A percentile compares a stretch with the other conserved stretches of the same genome.
Evolutionary conservation across 2,797 vertebrate species (phyloP).

Genomic region (Artibeus jamaicensis): DNA sequence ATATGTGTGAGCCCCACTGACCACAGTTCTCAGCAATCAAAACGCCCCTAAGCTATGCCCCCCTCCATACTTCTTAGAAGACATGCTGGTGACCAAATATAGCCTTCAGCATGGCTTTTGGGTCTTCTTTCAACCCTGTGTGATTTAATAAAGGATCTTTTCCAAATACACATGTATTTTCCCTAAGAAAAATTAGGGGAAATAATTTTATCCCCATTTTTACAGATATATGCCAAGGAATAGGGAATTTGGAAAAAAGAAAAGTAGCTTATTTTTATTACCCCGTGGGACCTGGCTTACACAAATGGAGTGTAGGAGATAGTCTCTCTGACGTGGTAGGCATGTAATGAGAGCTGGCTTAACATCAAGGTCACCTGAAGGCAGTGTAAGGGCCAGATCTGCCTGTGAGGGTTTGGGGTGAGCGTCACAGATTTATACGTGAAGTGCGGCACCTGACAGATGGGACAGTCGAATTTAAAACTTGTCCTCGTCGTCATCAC

Average conservation of each 20-base stretch:
- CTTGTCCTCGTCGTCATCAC: not conserved
- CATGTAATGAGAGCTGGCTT: not conserved
- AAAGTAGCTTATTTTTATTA: not conserved
- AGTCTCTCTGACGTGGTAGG: not conserved
- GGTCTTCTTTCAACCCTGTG: not conserved
- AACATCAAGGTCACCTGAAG: not conserved
- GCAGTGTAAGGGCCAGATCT: not conserved
- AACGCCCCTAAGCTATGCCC: not conserved
- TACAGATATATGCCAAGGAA: not conserved
- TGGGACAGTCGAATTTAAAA: not conserved
- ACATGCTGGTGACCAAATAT: not conserved
- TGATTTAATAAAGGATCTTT: constrained; percentile 10
- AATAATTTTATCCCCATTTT: not conserved
- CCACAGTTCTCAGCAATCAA: not conserved
- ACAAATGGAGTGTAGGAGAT: not conserved
- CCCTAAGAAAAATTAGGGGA: not conserved
- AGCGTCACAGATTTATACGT: not conserved
- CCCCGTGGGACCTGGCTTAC: not conserved
- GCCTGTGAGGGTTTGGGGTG: not conserved
- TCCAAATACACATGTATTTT: not conserved
- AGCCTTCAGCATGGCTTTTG: not conserved
- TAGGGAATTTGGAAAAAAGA: not conserved
- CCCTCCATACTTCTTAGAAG: not conserved
- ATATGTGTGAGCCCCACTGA: not conserved
- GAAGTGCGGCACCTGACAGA: not conserved